These are phyloP conservation scores for Cavia porcellus DNA, from an alignment of 2,113 vertebrate genomes.

Conservation along the genomic window DNA sequence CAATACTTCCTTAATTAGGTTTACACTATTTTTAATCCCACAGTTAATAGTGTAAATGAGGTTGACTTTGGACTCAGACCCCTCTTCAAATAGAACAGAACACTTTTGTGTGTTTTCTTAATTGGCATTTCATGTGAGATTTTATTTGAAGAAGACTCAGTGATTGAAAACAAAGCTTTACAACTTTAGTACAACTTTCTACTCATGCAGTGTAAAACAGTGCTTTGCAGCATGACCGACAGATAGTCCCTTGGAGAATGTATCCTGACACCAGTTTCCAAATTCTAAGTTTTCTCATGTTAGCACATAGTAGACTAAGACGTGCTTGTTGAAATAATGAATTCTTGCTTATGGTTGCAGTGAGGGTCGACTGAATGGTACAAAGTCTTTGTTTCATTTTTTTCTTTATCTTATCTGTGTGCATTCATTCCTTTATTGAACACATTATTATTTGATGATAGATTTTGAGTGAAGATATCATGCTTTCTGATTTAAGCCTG, in stretches of 20 bases:
- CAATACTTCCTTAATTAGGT: not conserved
- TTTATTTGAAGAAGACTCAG: constrained; percentile 6
- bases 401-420: not conserved
- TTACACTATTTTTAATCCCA: too few relatives aligned
- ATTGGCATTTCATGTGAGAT: not conserved
- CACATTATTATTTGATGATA: not conserved
- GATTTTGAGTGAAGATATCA: not conserved
- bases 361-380: not conserved
- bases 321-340: not conserved
- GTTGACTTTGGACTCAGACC: not conserved
- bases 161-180: constrained; percentile 36
- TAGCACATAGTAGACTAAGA: not conserved
- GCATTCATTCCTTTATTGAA: constrained; percentile 14
- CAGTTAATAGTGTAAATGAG: not conserved
- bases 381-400: not conserved
- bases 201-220: not conserved
- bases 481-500: not conserved
- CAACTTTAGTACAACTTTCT: constrained; percentile 40
- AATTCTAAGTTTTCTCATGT: not conserved
- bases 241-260: not conserved
- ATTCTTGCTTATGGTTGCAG: not conserved
- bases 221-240: not conserved
- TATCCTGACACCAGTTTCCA: not conserved
- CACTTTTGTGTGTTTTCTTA: not conserved
- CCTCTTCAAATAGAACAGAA: constrained; percentile 14